These are phyloP conservation scores for Balaeniceps rex DNA, from an alignment of 2,113 vertebrate species.

Conservation along the genomic window DNA sequence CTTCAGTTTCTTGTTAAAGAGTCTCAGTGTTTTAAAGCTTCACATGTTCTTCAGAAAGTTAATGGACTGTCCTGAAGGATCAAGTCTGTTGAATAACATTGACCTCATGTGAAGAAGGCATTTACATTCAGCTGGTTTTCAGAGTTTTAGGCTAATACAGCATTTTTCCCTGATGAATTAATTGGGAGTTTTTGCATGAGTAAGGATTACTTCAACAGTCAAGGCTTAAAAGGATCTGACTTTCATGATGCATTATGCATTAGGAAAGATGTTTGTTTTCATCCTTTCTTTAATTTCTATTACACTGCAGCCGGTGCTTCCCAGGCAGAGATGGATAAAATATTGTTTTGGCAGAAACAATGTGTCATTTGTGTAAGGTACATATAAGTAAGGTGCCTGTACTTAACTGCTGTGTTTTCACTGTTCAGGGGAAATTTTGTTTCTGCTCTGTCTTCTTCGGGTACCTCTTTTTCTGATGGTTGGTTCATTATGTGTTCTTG, in stretches of 20 bases:
- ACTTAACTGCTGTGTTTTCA: neutral
- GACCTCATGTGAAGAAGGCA: neutral
- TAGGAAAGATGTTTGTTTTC: neutral
- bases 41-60: neutral
- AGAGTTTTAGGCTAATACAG: conserved; percentile 15
- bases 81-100: neutral
- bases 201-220: conserved; percentile 29
- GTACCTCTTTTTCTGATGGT: neutral
- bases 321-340: neutral
- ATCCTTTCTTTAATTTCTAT: neutral
- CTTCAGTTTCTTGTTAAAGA: neutral
- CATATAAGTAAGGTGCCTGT: neutral
- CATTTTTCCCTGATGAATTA: conserved; percentile 27
- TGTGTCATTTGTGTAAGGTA: neutral
- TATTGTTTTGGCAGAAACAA: neutral
- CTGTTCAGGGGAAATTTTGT: neutral
- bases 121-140: conserved; percentile 19
- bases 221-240: conserved; percentile 22
- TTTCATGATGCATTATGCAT: neutral
- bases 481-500: neutral
- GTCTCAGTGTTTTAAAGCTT: neutral
- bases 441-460: neutral
- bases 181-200: conserved; percentile 23
- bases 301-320: neutral
- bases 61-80: neutral